Base-by-base conservation (phyloP, 2,888 invertebrate genomes). In the Frankliniella fusca region DNA sequence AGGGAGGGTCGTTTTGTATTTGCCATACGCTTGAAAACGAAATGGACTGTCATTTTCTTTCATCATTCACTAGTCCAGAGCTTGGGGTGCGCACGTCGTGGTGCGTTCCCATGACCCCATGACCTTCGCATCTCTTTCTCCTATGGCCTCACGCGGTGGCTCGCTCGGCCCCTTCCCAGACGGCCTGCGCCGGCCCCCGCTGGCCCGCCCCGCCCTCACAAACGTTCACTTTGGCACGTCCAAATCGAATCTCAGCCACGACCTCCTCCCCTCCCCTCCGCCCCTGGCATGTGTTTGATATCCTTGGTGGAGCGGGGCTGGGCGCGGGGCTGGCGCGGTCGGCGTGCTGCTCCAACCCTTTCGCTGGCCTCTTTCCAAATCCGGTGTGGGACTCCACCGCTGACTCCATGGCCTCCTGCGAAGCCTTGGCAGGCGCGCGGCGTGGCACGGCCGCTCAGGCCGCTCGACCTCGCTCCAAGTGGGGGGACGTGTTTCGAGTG, bases 401-500 rank as follows among this genome's bases (percentile, higher is more conserved):
- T 76, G 70, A 23, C 23, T 27, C 38, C 38, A 38, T 38, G 38
- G 38, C 38, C 38, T 38, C 38, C 38, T 38, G 38, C 38, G 3
- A 38, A 5, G 38, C 38, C 38, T 38, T 5, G 38, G 3, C 38
- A 38, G 38, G 38, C 38, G 38, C 38, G 2, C n/a, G n/a, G n/a
- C n/a, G n/a, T n/a, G n/a, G n/a, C n/a, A n/a, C n/a, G 50, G 12
- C 10, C 50, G 50, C 50, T 9, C 50, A 50, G 50, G 12, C 50
- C 54, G 20, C 54, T 20, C 54, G 20, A 0, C 18, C 54, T 20
- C 20, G 10, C 54, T 20, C 20, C 70, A 76, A 76, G 70, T 76
- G 70, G 70, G 70, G 27, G 27, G 27, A 76, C 70, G 70, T 76
- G 70, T 76, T 76, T 76, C 12, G 70, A 76, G 70, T 76, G 70